Evolutionary conservation across 2,797 vertebrate genomes (phyloP).

Genomic region (Pangasius macronema): DNA sequence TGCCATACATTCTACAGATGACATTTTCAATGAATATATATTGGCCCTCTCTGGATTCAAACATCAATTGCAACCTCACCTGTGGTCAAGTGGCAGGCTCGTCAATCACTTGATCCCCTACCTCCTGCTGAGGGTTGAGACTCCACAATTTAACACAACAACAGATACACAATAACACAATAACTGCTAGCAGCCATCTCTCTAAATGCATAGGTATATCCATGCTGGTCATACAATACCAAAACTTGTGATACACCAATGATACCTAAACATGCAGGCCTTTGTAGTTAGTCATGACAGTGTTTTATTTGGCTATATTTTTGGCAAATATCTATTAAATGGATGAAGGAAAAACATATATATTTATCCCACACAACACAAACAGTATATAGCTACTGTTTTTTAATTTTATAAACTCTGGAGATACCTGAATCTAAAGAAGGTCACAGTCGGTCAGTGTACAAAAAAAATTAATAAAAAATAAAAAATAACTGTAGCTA

Average conservation of each 20-base stretch:
- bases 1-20: constrained; percentile 47
- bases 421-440: neutral
- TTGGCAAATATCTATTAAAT: neutral
- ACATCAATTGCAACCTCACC: constrained; percentile 44
- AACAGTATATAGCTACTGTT: too few relatives aligned
- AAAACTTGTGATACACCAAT: neutral
- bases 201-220: neutral
- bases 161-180: too few relatives aligned
- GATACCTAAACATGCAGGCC: neutral
- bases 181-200: neutral
- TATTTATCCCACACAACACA: neutral
- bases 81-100: constrained; percentile 48
- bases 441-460: neutral
- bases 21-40: constrained; percentile 63
- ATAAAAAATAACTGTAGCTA: neutral
- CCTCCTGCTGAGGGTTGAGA: constrained; percentile 3
- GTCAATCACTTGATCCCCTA: constrained; percentile 35
- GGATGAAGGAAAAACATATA: neutral
- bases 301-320: neutral
- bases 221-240: neutral
- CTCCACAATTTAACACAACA: neutral
- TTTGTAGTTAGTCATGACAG: too few relatives aligned
- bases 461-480: neutral
- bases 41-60: constrained; percentile 39
- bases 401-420: neutral